phyloP scores from a whole-genome alignment of 2,113 vertebrate genomes.

The Mus pahari region DNA sequence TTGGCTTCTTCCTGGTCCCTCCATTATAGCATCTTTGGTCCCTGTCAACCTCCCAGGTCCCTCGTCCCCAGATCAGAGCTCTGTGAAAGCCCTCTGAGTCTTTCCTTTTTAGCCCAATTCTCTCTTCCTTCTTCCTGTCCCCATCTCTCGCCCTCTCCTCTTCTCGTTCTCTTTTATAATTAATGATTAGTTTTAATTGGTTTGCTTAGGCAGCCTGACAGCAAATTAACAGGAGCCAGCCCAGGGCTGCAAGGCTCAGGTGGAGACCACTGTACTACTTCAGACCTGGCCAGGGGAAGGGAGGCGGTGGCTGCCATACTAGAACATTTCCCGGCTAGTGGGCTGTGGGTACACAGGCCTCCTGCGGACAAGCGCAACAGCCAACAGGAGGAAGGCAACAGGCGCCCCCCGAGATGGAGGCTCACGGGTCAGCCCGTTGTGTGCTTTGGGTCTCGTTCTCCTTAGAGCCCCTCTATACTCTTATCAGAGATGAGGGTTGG shows the following conservation, averaged over 20 bases:
- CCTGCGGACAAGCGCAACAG: not conserved
- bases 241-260: slow-evolving; percentile 80
- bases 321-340: not conserved
- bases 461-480: not conserved
- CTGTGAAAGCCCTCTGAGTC: not conserved
- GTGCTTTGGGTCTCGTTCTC: not conserved
- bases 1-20: not conserved
- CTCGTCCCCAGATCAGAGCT: rapidly evolving
- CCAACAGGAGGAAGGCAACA: slow-evolving; percentile 20
- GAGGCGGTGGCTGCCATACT: rapidly evolving
- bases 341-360: not conserved
- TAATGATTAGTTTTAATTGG: slow-evolving; percentile 94
- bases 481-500: not conserved
- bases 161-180: slow-evolving; percentile 89
- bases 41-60: not conserved
- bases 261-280: slow-evolving; percentile 72
- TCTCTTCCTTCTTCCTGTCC: not conserved
- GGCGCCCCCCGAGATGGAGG: not conserved
- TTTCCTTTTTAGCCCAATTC: not conserved
- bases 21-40: not conserved
- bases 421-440: not conserved
- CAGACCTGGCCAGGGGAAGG: not conserved
- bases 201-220: slow-evolving; percentile 90
- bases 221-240: slow-evolving; percentile 88
- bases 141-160: not conserved